A percentile compares a stretch with the other conserved stretches of the same genome.
phyloP scores from a whole-genome alignment of 2,797 vertebrate species.

The Sorex maritimensis region DNA sequence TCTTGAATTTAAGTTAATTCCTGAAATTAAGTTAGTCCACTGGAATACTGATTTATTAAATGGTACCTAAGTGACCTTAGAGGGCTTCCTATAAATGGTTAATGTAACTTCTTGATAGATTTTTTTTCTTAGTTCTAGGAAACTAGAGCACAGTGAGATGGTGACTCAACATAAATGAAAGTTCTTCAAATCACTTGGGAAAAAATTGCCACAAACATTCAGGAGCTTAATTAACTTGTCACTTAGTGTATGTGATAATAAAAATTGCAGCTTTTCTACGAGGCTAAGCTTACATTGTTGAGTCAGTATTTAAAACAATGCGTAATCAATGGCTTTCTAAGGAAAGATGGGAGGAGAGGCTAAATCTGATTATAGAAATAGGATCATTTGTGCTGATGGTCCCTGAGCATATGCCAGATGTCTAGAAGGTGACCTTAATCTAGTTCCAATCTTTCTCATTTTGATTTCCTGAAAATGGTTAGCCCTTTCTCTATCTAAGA shows the following conservation, averaged over 20 bases:
- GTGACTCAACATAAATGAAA: slow-evolving; percentile 35
- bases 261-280: neutral
- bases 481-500: slow-evolving; percentile 15
- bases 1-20: slow-evolving; percentile 68
- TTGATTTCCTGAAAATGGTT: slow-evolving; percentile 58
- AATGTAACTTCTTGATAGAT: slow-evolving; percentile 40
- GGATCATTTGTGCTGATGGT: slow-evolving; percentile 30
- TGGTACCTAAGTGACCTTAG: slow-evolving; percentile 45
- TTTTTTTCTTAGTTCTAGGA: slow-evolving; percentile 66
- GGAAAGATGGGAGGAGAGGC: slow-evolving; percentile 72
- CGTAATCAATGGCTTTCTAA: slow-evolving; percentile 47
- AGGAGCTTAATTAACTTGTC: neutral
- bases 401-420: slow-evolving; percentile 41
- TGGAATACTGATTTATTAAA: slow-evolving; percentile 74
- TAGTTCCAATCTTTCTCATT: slow-evolving; percentile 24
- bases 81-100: slow-evolving; percentile 67
- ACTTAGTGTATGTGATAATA: neutral
- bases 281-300: neutral
- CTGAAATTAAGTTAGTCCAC: slow-evolving; percentile 75
- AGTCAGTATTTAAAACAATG: slow-evolving; percentile 45
- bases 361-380: slow-evolving; percentile 53
- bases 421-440: slow-evolving; percentile 65
- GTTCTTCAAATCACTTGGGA: slow-evolving; percentile 1
- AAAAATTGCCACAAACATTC: neutral
- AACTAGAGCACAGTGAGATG: slow-evolving; percentile 21